Percentiles rank a stretch among this genome's conserved stretches.
phyloP scores from a whole-genome alignment of 2,113 vertebrate species.

The Heterotilapia buettikoferi region DNA sequence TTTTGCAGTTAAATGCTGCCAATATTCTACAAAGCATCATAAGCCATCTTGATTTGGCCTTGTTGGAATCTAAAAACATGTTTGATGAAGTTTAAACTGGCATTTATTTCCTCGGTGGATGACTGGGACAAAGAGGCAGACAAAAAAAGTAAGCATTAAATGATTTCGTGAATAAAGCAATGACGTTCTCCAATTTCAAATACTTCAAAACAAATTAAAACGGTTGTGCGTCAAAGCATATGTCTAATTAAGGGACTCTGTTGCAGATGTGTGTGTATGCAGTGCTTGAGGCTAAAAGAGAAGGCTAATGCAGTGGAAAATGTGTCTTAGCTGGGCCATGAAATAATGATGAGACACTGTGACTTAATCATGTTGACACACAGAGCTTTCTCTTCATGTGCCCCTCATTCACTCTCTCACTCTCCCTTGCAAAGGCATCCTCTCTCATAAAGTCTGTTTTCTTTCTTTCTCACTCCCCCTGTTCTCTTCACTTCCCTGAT shows the following conservation, averaged over 20 bases:
- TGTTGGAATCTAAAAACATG: not conserved
- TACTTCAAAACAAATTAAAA: slow-evolving; percentile 58
- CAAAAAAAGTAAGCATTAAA: not conserved
- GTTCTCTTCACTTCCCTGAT: not conserved
- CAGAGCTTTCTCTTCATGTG: slow-evolving; percentile 19
- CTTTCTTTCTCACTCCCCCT: not conserved
- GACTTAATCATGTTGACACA: slow-evolving; percentile 62
- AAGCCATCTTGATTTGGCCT: not conserved
- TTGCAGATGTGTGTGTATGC: not conserved
- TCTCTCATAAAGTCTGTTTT: not conserved
- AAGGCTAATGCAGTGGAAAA: slow-evolving; percentile 73
- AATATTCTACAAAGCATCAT: not conserved
- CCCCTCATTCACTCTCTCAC: not conserved
- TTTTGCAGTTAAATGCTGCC: not conserved
- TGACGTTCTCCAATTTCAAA: slow-evolving; percentile 18
- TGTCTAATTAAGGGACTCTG: slow-evolving; percentile 59
- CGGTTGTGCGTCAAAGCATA: slow-evolving; percentile 59
- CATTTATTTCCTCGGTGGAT: not conserved
- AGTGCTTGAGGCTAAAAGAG: slow-evolving; percentile 58
- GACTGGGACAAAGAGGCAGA: not conserved
- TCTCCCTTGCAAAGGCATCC: not conserved
- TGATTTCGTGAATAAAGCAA: slow-evolving; percentile 27
- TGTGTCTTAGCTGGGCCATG: slow-evolving; percentile 58
- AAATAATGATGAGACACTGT: slow-evolving; percentile 68
- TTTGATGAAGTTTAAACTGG: not conserved